Conservation (phyloP, 2,113 vertebrate genomes). For the Noturus placidus region DNA sequence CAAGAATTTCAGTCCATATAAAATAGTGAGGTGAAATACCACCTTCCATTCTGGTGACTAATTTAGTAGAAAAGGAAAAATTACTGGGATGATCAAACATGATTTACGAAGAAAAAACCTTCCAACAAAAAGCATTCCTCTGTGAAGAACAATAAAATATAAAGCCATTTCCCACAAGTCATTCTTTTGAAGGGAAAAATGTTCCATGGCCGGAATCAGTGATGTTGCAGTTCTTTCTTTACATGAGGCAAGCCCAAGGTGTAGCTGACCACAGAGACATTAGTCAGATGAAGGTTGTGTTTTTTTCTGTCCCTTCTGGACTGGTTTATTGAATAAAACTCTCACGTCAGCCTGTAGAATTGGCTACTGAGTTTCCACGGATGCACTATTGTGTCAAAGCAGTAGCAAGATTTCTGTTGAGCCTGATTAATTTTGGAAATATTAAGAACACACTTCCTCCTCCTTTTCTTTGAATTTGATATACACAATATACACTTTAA, state of each 20-base stretch:
- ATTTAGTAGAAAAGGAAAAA: constrained; percentile 53
- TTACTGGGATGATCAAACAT: constrained; percentile 44
- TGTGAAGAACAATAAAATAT: constrained; percentile 47
- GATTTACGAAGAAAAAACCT: constrained; percentile 36
- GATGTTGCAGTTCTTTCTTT: constrained; percentile 43
- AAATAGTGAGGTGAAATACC: constrained; percentile 21
- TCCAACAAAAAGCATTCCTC: constrained; percentile 54
- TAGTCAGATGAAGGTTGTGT: constrained; percentile 38
- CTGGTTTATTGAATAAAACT: constrained; percentile 22
- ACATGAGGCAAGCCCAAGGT: constrained; percentile 48
- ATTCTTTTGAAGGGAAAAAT: constrained; percentile 31
- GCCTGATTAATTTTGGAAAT: constrained; percentile 25
- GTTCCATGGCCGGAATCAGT: constrained; percentile 44
- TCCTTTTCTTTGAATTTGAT: not conserved
- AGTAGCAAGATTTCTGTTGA: constrained; percentile 26
- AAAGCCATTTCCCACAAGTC: constrained; percentile 40
- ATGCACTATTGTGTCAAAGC: constrained; percentile 24
- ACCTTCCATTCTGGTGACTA: constrained; percentile 24
- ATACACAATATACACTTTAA: not conserved
- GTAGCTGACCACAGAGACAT: constrained; percentile 52
- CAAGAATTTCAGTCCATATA: constrained; percentile 25
- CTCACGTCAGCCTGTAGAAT: constrained; percentile 38
- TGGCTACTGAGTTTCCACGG: not conserved
- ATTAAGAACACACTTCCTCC: not conserved
- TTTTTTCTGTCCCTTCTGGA: constrained; percentile 47